A percentile compares a stretch with the other conserved stretches of the same genome.
phyloP scores from a whole-genome alignment of 2,888 invertebrate species.

The Alentia gelatinosa region DNA sequence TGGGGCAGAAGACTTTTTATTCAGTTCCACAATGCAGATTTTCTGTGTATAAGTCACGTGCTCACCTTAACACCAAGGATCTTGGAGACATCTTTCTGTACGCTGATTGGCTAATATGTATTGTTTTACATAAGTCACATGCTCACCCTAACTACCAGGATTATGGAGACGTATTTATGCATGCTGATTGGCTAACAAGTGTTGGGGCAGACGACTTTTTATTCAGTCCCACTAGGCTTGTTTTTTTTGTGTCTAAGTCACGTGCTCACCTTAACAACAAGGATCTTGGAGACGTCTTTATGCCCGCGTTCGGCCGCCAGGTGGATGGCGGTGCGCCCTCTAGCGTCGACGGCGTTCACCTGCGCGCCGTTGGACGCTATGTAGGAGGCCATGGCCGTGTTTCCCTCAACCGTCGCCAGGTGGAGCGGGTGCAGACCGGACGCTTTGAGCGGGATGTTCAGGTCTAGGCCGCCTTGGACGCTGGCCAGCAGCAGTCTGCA shows the following conservation, averaged over 20 bases:
- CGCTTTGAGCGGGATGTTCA: slow-evolving; percentile 53
- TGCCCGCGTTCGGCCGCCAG: slow-evolving; percentile 55
- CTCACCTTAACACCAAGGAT: too few relatives aligned
- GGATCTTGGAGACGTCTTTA: slow-evolving; percentile 56
- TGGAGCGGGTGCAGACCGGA: slow-evolving; percentile 59
- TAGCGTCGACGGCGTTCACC: slow-evolving; percentile 4
- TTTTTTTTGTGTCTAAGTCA: too few relatives aligned
- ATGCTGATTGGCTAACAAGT: too few relatives aligned
- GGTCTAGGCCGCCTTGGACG: slow-evolving; percentile 46
- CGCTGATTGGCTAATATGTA: too few relatives aligned
- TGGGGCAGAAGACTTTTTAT: not conserved
- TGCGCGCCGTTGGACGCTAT: slow-evolving; percentile 61
- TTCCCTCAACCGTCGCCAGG: slow-evolving; percentile 57
- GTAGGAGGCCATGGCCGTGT: slow-evolving; percentile 59
- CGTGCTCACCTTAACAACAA: slow-evolving; percentile 56
- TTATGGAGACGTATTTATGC: too few relatives aligned
- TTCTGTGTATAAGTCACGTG: too few relatives aligned
- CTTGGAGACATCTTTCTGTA: too few relatives aligned
- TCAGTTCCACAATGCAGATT: too few relatives aligned
- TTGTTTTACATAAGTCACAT: too few relatives aligned
- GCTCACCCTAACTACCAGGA: too few relatives aligned
- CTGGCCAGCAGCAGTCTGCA: slow-evolving; percentile 11
- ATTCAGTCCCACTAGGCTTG: too few relatives aligned
- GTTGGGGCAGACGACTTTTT: not conserved
- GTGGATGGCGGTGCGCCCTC: slow-evolving; percentile 57